Conservation (phyloP, 2,797 vertebrate species). For the Phrynocephalus vlangalii region DNA sequence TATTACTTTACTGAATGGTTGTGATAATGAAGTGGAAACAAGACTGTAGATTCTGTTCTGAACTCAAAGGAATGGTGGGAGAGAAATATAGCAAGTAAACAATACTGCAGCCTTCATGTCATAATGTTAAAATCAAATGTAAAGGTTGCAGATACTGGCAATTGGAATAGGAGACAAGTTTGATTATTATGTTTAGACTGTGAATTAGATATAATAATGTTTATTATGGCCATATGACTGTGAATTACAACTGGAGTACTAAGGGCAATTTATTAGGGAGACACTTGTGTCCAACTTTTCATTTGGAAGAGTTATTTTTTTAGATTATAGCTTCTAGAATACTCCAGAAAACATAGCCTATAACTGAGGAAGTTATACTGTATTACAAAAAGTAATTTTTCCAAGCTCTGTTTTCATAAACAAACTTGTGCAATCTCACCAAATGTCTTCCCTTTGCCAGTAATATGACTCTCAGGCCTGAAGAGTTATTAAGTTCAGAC, state of each 20-base stretch:
- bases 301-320: not conserved
- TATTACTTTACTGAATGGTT: not conserved
- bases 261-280: not conserved
- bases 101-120: not conserved
- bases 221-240: too few species aligned
- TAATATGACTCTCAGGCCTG: not conserved
- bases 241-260: not conserved
- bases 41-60: not conserved
- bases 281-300: not conserved
- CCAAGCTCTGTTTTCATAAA: not conserved
- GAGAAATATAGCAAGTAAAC: not conserved
- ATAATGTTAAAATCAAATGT: not conserved
- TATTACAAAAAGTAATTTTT: not conserved
- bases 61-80: not conserved
- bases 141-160: not conserved
- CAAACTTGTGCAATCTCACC: not conserved
- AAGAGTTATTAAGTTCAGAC: conserved; percentile 6
- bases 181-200: not conserved
- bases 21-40: not conserved
- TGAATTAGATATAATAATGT: too few species aligned
- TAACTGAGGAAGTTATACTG: not conserved
- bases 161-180: not conserved
- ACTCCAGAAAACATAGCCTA: not conserved
- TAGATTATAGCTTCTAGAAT: not conserved
- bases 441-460: not conserved